Percentiles rank a stretch among this genome's conserved stretches.
phyloP scores from a whole-genome alignment of 2,113 vertebrate genomes.

The Nycticryphes semicollaris region DNA sequence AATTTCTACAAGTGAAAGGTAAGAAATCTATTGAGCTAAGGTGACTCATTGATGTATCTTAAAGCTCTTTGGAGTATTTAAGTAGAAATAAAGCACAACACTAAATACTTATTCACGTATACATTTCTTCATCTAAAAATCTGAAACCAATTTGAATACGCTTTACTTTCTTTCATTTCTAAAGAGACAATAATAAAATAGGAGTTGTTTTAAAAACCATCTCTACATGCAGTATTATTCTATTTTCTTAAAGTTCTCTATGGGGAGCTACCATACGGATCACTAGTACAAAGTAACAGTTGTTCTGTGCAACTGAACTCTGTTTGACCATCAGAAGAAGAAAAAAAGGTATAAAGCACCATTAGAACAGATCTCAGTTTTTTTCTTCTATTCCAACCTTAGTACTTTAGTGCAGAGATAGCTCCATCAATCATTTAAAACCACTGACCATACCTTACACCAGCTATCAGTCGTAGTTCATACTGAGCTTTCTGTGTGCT shows the following conservation, averaged over 20 bases:
- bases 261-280: not conserved
- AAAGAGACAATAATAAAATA: not conserved
- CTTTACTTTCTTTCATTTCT: not conserved
- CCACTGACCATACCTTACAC: constrained; percentile 68
- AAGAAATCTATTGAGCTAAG: not conserved
- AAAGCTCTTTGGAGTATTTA: not conserved
- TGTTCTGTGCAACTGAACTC: constrained; percentile 64
- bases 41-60: not conserved
- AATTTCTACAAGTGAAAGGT: not conserved
- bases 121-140: constrained; percentile 13
- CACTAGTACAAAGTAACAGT: constrained; percentile 42
- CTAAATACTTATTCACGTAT: constrained; percentile 9
- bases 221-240: constrained; percentile 21
- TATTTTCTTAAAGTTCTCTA: constrained; percentile 35
- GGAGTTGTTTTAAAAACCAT: constrained; percentile 31
- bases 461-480: constrained; percentile 63
- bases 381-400: constrained; percentile 27
- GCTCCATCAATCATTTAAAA: constrained; percentile 75
- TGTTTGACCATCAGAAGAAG: constrained; percentile 70
- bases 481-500: constrained; percentile 64
- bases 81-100: constrained; percentile 7
- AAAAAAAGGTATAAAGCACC: constrained; percentile 60
- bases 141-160: not conserved
- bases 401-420: constrained; percentile 66
- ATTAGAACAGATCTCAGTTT: constrained; percentile 43